These are phyloP conservation scores for Scomberomorus guttatus DNA, from an alignment of 2,797 vertebrate species.

Conservation along the genomic window DNA sequence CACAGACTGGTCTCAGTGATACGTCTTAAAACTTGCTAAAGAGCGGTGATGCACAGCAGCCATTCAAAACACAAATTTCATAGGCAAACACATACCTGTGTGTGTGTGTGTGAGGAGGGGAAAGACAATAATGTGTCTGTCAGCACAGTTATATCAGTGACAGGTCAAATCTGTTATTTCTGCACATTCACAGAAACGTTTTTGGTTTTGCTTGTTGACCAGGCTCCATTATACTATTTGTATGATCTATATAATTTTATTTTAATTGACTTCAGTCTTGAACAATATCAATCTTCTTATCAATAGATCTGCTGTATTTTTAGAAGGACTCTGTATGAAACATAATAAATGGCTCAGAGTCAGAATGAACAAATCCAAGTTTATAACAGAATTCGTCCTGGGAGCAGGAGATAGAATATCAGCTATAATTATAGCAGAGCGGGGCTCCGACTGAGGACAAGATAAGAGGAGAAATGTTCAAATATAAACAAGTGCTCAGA, in stretches of 20 bases:
- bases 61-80: conserved; percentile 12
- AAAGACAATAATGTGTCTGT: not conserved
- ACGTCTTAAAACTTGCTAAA: conserved; percentile 1
- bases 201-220: not conserved
- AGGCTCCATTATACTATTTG: not conserved
- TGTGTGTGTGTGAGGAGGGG: not conserved
- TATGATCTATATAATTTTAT: not conserved
- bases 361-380: too few species aligned
- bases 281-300: too few species aligned
- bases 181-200: not conserved
- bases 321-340: too few species aligned
- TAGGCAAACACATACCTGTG: conserved; percentile 4
- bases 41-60: conserved; percentile 16
- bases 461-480: too few species aligned
- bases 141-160: not conserved
- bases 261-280: too few species aligned
- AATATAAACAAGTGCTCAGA: too few species aligned
- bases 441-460: too few species aligned
- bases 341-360: too few species aligned
- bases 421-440: too few species aligned
- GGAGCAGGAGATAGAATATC: too few species aligned
- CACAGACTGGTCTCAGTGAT: not conserved
- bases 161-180: not conserved
- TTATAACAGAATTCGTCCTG: too few species aligned
- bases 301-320: too few species aligned